Percentiles rank a stretch among this genome's conserved stretches.
Conservation (phyloP, 2,797 vertebrate species). For the Platalea minor region DNA sequence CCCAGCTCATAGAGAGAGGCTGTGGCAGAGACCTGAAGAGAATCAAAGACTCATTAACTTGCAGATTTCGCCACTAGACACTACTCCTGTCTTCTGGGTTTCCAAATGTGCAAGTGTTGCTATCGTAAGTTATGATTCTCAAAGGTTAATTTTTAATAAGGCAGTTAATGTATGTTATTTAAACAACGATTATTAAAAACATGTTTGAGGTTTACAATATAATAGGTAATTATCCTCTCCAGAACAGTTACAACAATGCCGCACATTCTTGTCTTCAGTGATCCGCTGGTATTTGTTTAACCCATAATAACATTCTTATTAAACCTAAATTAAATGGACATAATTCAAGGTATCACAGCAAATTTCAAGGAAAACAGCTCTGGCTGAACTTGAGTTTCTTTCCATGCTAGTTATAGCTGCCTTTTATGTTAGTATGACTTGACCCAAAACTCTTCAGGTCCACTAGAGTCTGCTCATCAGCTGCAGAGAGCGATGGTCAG, state of each 20-base stretch:
- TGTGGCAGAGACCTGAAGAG: not conserved
- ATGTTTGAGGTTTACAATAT: conserved; percentile 38
- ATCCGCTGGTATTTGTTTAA: conserved; percentile 40
- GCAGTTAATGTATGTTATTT: conserved; percentile 58
- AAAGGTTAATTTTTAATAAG: conserved; percentile 68
- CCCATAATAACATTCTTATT: conserved; percentile 7
- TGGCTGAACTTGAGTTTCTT: not conserved
- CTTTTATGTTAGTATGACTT: not conserved
- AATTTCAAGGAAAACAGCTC: not conserved
- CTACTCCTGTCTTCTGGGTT: not conserved
- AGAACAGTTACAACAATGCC: conserved; percentile 44
- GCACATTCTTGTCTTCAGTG: not conserved
- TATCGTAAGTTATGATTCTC: conserved; percentile 1
- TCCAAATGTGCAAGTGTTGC: not conserved
- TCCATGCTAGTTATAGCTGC: not conserved
- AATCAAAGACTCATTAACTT: not conserved
- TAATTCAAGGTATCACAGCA: not conserved
- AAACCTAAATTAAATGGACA: not conserved
- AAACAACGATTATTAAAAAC: conserved; percentile 60
- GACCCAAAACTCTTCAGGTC: not conserved
- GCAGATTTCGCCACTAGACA: not conserved
- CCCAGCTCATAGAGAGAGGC: not conserved
- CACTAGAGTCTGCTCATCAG: not conserved
- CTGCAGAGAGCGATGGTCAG: not conserved
- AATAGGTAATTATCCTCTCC: conserved; percentile 65